Base-by-base conservation (phyloP, 2,797 vertebrate species). In the Coracias cyanogaster region DNA sequence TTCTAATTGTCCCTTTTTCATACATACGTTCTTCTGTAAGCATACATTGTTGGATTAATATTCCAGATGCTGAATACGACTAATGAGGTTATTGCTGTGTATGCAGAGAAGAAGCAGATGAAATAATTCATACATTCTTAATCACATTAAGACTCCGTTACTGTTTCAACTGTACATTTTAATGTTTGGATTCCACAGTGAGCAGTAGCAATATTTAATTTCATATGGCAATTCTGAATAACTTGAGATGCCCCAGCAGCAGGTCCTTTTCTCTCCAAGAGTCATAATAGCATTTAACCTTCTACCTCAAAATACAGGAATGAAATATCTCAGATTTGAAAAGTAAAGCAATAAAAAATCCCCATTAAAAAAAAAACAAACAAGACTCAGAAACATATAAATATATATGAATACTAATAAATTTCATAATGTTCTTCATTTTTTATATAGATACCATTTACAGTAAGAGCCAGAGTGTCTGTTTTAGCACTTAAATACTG, bases 111-210 rank as follows among this genome's bases (percentile, higher is more conserved):
- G 52, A 22, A 79, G 41, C 58, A 92, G 37, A 61, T 4, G 18
- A 66, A 92, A 91, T 83, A 94, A 73, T 69, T 95, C 41, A 79
- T 88, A 82, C 39, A 73, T 79, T 91, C 64, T 72, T 93, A 95
- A 81, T 94, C 45, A 74, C 46, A 62, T 71, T 72, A 89, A 29
- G 74, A 78, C 57, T 90, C 45, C 25, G 16, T 85, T 69, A 55
- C 58, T 76, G 26, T 88, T 94, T 89, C 45, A n/a, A 12, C 26
- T 73, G 20, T 73, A 35, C 31, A 65, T 72, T 83, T 93, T 90
- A 94, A 96, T 41, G 33, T 84, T 91, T 91, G 55, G 82, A 79
- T 93, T 69, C 61, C 51, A 54, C 33, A 66, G 61, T 52, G 35
- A 62, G 46, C 25, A 70, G 21, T 31, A 86, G 37, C 64, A 89